These are phyloP conservation scores for Mycteria americana DNA, from an alignment of 2,797 vertebrate species.

Conservation along the genomic window DNA sequence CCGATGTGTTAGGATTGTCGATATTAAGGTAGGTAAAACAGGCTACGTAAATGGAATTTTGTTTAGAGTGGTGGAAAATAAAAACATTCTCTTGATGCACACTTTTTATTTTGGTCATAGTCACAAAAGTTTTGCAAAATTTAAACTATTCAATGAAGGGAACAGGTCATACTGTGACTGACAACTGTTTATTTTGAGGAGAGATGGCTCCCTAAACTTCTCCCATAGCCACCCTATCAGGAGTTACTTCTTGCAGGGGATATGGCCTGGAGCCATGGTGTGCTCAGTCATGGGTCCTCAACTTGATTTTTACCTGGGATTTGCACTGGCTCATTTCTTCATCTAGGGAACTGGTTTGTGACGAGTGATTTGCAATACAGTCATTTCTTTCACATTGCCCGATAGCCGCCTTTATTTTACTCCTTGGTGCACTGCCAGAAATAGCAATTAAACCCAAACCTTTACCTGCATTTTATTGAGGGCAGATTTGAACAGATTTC, in stretches of 20 bases:
- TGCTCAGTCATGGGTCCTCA: background rate
- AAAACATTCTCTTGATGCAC: background rate
- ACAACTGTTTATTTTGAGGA: background rate
- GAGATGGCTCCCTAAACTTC: background rate
- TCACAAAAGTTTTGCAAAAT: background rate
- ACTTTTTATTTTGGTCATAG: background rate
- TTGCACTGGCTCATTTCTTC: background rate
- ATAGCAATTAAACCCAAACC: conserved; percentile 18
- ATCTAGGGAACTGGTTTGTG: background rate
- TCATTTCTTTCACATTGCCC: background rate
- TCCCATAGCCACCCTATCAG: background rate
- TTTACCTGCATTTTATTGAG: conserved; percentile 24
- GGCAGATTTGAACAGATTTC: conserved; percentile 17
- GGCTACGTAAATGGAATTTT: background rate
- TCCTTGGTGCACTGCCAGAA: conserved; percentile 35
- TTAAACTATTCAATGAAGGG: background rate
- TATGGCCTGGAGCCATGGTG: background rate
- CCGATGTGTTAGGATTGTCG: background rate
- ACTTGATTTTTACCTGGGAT: background rate
- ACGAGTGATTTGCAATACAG: background rate
- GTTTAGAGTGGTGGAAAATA: background rate
- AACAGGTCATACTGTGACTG: background rate
- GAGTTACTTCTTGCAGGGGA: background rate
- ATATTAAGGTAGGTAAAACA: background rate
- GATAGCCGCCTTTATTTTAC: background rate